phyloP scores from a whole-genome alignment of 2,797 vertebrate genomes.

The Lithobates sylvaticus region DNA sequence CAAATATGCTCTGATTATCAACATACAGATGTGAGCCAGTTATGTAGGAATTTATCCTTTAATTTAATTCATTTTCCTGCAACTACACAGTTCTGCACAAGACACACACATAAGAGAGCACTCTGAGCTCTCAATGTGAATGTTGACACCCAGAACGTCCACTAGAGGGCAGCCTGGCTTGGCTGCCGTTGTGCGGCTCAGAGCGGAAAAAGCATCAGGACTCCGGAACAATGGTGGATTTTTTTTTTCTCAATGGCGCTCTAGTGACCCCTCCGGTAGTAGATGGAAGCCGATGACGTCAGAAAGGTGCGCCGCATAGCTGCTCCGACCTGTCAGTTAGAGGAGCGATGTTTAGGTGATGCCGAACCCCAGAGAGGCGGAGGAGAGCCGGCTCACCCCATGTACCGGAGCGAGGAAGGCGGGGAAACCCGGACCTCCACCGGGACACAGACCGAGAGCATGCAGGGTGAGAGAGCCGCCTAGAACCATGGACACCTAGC shows the following conservation, averaged over 20 bases:
- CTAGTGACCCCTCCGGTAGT: not conserved
- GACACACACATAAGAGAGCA: too few species aligned
- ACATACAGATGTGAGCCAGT: too few species aligned
- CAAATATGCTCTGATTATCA: too few species aligned
- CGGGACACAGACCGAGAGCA: constrained; percentile 58
- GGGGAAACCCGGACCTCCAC: constrained; percentile 24
- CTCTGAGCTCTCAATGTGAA: too few species aligned
- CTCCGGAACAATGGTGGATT: not conserved
- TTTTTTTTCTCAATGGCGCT: too few species aligned
- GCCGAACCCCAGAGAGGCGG: not conserved
- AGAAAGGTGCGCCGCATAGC: not conserved
- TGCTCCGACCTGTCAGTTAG: not conserved
- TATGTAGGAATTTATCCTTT: too few species aligned
- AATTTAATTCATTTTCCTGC: too few species aligned
- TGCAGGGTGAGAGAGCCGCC: constrained; percentile 43
- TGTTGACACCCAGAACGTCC: too few species aligned
- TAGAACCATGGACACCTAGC: too few species aligned
- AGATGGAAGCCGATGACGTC: not conserved
- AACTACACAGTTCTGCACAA: too few species aligned
- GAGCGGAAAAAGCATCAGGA: not conserved
- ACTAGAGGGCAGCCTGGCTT: not conserved
- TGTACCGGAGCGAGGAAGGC: constrained; percentile 30
- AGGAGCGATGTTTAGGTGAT: constrained; percentile 1
- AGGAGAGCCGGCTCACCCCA: constrained; percentile 21
- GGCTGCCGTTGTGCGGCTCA: not conserved